Conservation (phyloP, 23 tunicate species). For the Ascidia mentula region DNA sequence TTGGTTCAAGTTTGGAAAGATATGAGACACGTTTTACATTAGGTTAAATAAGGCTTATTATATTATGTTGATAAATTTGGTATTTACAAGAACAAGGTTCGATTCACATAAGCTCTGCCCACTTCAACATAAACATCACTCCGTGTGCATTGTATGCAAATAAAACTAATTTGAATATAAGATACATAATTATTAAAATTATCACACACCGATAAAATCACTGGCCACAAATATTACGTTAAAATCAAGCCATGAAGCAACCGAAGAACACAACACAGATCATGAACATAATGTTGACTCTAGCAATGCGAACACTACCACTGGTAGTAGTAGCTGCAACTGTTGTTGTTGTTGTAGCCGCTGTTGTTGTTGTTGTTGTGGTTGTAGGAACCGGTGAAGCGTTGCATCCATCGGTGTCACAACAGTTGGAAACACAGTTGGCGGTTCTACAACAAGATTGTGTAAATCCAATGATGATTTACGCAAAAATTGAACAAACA, state of each 20-base stretch:
- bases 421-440: neutral
- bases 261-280: neutral
- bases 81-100: too few relatives aligned
- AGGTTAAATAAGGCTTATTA: too few relatives aligned
- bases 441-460: too few relatives aligned
- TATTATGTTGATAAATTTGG: too few relatives aligned
- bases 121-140: neutral
- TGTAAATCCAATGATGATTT: too few relatives aligned
- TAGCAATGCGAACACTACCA: neutral
- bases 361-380: neutral
- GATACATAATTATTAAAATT: too few relatives aligned
- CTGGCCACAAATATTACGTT: too few relatives aligned
- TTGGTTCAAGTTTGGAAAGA: too few relatives aligned
- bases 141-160: neutral
- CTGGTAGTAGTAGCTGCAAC: neutral
- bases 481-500: too few relatives aligned
- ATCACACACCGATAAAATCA: too few relatives aligned
- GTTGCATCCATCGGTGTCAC: conserved; percentile 2
- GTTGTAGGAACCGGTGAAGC: neutral
- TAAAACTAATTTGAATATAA: neutral
- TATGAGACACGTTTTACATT: too few relatives aligned
- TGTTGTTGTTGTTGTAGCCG: neutral
- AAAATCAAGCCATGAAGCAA: neutral
- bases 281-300: neutral
- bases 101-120: too few relatives aligned